A percentile compares a stretch with the other conserved stretches of the same genome.
These are phyloP conservation scores for Procavia capensis DNA, from an alignment of 2,113 vertebrate genomes.

Conservation along the genomic window DNA sequence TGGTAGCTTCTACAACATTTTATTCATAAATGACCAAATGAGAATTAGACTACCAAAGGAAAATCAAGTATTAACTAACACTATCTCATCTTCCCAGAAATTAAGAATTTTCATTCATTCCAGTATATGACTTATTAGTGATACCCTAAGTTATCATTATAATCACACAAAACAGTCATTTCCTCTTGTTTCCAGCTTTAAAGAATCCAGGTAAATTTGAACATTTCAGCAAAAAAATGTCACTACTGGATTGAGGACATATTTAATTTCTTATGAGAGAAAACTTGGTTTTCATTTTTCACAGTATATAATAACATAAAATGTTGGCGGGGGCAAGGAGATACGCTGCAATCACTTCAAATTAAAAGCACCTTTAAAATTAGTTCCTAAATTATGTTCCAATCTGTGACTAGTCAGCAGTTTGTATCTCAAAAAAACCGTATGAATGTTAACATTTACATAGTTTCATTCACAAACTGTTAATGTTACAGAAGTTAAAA, in stretches of 20 bases:
- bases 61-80: background rate
- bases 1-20: background rate
- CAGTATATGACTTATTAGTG: background rate
- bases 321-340: too few species aligned
- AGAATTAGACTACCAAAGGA: background rate
- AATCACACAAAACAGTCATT: background rate
- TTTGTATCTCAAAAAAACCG: background rate
- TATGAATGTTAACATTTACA: background rate
- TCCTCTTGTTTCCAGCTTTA: background rate
- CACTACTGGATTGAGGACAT: background rate
- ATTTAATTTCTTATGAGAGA: conserved; percentile 21
- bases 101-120: background rate
- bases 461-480: too few species aligned
- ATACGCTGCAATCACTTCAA: background rate
- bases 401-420: background rate
- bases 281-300: background rate
- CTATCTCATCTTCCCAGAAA: background rate
- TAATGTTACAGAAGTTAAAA: background rate
- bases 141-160: background rate
- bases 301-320: background rate
- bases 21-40: background rate
- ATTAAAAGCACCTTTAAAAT: background rate
- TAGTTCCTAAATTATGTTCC: background rate
- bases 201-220: background rate
- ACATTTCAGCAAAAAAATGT: background rate